Base-by-base conservation (phyloP, 2,888 invertebrate species). In the Gastracanthus pulcherrimus region DNA sequence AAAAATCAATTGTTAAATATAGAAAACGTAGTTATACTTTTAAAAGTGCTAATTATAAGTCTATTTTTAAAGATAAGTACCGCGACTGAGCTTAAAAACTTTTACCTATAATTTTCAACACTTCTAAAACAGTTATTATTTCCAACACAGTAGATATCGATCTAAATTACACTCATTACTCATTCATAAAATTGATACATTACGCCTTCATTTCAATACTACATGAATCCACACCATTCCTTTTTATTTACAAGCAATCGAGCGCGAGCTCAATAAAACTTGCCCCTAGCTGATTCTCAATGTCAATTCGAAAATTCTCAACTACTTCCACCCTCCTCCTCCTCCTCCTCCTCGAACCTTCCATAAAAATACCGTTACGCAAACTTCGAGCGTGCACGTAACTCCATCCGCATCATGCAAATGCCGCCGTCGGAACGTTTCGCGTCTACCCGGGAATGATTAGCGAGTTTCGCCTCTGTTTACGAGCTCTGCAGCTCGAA, bases 381-480 rank as follows among this genome's bases (percentile, higher is more conserved):
- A 66, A 23, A 19, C 38, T 34, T n/a, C n/a, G n/a, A n/a, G n/a
- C n/a, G n/a, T n/a, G n/a, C n/a, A n/a, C n/a, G n/a, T n/a, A n/a
- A n/a, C n/a, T n/a, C n/a, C n/a, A n/a, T n/a, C n/a, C n/a, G n/a
- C n/a, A n/a, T n/a, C n/a, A n/a, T n/a, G n/a, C n/a, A n/a, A n/a
- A n/a, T n/a, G n/a, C n/a, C n/a, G n/a, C n/a, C n/a, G n/a, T n/a
- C n/a, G n/a, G n/a, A n/a, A n/a, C n/a, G n/a, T n/a, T n/a, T n/a
- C n/a, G n/a, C n/a, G n/a, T n/a, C n/a, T n/a, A n/a, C 23, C n/a
- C 38, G 29, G n/a, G 31, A 64, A 64, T 64, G 64, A 64, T 64
- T 64, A 64, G 34, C 64, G 34, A 64, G 19, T 64, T 31, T 19
- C 34, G 36, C 31, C 16, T 13, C 16, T 23, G 19, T 69, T 69